These are phyloP conservation scores for Drosophila infuscata DNA, from an alignment of 2,888 invertebrate genomes.

Conservation along the genomic window DNA sequence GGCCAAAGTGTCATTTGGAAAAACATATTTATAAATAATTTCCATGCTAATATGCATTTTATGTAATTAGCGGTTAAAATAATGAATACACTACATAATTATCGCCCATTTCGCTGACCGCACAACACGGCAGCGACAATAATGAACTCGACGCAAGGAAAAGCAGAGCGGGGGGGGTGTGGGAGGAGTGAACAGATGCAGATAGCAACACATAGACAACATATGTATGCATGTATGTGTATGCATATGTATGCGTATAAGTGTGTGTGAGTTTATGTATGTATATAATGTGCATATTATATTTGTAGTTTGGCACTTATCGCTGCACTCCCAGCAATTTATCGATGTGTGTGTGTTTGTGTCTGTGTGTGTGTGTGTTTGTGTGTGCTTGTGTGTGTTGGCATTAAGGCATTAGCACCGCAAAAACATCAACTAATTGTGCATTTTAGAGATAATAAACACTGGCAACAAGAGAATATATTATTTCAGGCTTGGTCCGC, in stretches of 20 bases:
- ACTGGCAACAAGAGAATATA: slow-evolving; percentile 66
- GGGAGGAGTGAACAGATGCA: slow-evolving; percentile 12
- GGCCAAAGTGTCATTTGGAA: slow-evolving; percentile 51
- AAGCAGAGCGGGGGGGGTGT: background rate
- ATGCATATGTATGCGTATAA: slow-evolving; percentile 11
- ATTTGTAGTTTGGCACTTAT: slow-evolving; percentile 59
- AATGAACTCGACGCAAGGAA: slow-evolving; percentile 53
- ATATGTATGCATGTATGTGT: background rate
- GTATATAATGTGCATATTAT: slow-evolving; percentile 24
- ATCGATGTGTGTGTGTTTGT: slow-evolving; percentile 23
- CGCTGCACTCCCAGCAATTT: slow-evolving; percentile 51
- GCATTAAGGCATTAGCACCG: slow-evolving; percentile 78
- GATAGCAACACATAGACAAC: slow-evolving; percentile 3
- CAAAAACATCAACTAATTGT: slow-evolving; percentile 80
- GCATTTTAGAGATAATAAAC: slow-evolving; percentile 79
- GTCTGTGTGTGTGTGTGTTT: slow-evolving; percentile 27
- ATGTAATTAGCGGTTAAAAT: slow-evolving; percentile 81
- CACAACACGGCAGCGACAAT: slow-evolving; percentile 56
- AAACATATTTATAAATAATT: slow-evolving; percentile 80
- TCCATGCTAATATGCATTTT: slow-evolving; percentile 78
- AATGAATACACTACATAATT: slow-evolving; percentile 80
- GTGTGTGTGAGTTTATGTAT: background rate
- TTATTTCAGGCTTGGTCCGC: slow-evolving; percentile 69
- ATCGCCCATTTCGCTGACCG: slow-evolving; percentile 73
- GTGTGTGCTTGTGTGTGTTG: slow-evolving; percentile 13